Evolutionary conservation across 1,140 invertebrate species (phyloP), one percentile per base, ranked within the genome.

Genomic region (Brachionus rotundiformis): DNA sequence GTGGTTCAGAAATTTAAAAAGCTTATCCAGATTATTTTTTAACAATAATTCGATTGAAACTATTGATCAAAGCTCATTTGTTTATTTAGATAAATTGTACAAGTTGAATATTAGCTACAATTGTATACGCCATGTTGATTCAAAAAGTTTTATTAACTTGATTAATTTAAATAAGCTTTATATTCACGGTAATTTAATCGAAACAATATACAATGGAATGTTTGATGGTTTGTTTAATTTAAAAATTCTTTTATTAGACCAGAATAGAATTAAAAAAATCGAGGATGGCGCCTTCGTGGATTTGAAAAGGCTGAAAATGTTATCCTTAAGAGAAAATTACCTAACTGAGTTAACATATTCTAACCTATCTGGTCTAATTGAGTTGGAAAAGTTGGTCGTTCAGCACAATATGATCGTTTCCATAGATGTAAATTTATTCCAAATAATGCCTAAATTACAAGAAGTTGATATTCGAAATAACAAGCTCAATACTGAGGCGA

Each of bases 41-140:
- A 73, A 73, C 41, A 41, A 41, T n/a, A 73, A 73, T 16, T 23
- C n/a, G 8, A 73, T 73, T 25, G n/a, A 73, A 44, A 2, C 3
- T 25, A 73, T 73, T 25, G 29, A 23, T 19, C 36, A 10, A 41
- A 29, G 25, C 10, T 23, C 19, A 19, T 73, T 73, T 44, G 44
- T 25, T 10, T 13, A 41, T 44, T 11, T 73, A 10, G 1, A 19
- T 5, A 4, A 10, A 47, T 44, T 73, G 7, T 1, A 25, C 4
- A 73, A 47, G 41, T 44, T 73, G 44, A 44, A 73, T 16, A 13
- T 73, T 39, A 44, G 23, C 23, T 44, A 73, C 23, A 73, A 73
- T 27, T 10, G 19, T 19, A 73, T 73, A 16, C 36, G 25, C 44
- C 10, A 0, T 27, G 6, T 41, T 25, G 68, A 73, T 44, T 19